Conservation (phyloP, 2,888 invertebrate genomes). For the Nebria brevicollis region DNA sequence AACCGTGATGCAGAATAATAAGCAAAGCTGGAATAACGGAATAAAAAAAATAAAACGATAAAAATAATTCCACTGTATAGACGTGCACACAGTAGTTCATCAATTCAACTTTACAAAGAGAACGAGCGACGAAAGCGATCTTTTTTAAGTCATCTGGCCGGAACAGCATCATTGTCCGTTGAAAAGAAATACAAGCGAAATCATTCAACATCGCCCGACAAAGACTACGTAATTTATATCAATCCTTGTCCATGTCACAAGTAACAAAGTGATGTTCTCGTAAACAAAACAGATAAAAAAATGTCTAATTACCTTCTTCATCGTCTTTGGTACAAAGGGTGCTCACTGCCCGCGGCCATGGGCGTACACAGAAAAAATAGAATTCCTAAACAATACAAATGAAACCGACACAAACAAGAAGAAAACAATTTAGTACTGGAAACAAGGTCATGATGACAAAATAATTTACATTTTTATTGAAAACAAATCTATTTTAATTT, state of each 20-base stretch:
- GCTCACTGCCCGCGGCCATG: background rate
- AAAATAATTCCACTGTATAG: background rate
- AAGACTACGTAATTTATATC: conserved; percentile 45
- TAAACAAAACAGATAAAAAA: conserved; percentile 22
- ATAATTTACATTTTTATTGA: too few relatives aligned
- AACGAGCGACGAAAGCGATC: background rate
- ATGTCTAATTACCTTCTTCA: conserved; percentile 10
- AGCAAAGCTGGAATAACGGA: background rate
- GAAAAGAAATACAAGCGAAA: conserved; percentile 40
- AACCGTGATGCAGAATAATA: background rate
- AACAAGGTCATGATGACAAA: too few relatives aligned
- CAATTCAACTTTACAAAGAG: background rate
- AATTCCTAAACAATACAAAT: background rate
- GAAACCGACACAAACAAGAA: too few relatives aligned
- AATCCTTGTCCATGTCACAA: conserved; percentile 31
- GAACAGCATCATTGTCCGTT: conserved; percentile 28
- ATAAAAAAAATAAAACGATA: background rate
- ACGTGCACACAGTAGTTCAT: background rate
- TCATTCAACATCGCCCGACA: conserved; percentile 36
- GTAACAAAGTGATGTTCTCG: conserved; percentile 15
- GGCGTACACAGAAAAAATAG: background rate
- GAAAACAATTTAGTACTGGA: too few relatives aligned
- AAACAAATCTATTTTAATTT: too few relatives aligned
- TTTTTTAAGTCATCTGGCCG: background rate
- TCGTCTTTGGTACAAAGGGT: background rate